Base-by-base conservation (phyloP, 2,797 vertebrate genomes). In the Glossophaga mutica region DNA sequence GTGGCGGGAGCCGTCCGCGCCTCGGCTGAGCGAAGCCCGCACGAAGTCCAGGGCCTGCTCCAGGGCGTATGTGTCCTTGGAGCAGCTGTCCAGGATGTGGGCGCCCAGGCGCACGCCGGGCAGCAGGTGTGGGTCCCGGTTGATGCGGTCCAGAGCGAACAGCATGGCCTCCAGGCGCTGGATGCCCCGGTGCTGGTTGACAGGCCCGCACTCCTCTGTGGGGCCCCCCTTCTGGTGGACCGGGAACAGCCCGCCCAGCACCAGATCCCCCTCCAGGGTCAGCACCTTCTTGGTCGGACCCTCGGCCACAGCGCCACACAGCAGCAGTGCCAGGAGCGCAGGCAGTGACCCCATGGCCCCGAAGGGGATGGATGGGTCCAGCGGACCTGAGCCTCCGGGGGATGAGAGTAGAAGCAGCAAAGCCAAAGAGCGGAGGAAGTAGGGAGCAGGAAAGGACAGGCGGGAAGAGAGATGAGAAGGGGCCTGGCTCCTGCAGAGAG, bases 141-240 rank as follows among this genome's bases (percentile, higher is more conserved):
- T 99, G 98, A 99, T 99, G 97, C 99, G 99, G 2, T 99, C 99
- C 82, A 99, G 98, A 0, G 99, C 99, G 0, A 99, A 99, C 84
- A 99, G 98, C 99, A 99, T 99, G 98, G 99, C 99, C 97, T 99
- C 99, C 94, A 99, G 98, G 90, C 99, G 99, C 98, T 99, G 99
- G 98, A 99, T 99, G 24, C 99, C 99, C 10, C 99, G 98, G 90
- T 99, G 99, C 91, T 99, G 99, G 0, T 99, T 99, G 98, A 99
- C 99, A 82, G 99, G 99, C 26, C 99, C 99, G 0, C 99, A 99
- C 96, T 99, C 99, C 98, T 99, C 99, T 0, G 96, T 97, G 0
- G 99, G 99, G 1, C 98, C 98, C 8, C 99, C 99, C 97, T 99
- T 99, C 97, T 99, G 99, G 5, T 99, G 99, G 70, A 99, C 98